Evolutionary conservation across 2,113 vertebrate genomes (phyloP).

Genomic region (Bubo bubo): DNA sequence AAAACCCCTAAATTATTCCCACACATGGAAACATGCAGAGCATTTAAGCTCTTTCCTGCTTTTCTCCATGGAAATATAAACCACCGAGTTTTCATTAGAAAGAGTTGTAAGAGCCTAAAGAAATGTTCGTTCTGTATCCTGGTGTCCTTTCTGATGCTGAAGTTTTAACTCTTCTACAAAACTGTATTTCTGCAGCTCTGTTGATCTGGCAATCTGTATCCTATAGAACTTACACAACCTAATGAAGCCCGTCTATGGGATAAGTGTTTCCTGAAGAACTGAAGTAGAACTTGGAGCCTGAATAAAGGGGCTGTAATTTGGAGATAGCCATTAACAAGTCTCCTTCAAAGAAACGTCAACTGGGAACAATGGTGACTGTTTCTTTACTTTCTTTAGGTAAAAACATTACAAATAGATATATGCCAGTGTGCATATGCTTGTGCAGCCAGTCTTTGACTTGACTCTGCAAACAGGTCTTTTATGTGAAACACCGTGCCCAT

Average conservation of each 20-base stretch:
- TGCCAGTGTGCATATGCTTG: neutral
- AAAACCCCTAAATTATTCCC: neutral
- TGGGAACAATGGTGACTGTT: neutral
- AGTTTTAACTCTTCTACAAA: neutral
- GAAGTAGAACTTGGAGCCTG: neutral
- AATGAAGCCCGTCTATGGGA: neutral
- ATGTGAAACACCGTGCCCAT: neutral
- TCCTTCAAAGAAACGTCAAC: neutral
- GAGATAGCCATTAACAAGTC: neutral
- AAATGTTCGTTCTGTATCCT: neutral
- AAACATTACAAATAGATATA: neutral
- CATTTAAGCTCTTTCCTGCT: neutral
- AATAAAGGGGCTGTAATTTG: neutral
- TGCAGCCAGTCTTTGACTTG: neutral
- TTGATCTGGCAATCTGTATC: neutral
- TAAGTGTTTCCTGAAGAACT: neutral
- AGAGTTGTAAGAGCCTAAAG: neutral
- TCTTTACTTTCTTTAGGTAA: neutral
- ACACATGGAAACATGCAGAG: neutral
- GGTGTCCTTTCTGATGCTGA: neutral
- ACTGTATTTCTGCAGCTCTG: neutral
- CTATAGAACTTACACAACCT: rapidly evolving
- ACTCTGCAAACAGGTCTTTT: neutral
- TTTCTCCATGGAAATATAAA: neutral
- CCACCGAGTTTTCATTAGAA: neutral